Evolutionary conservation across 1,140 invertebrate species (phyloP), one percentile per base, ranked within the genome.

Genomic region (Samia ricini): DNA sequence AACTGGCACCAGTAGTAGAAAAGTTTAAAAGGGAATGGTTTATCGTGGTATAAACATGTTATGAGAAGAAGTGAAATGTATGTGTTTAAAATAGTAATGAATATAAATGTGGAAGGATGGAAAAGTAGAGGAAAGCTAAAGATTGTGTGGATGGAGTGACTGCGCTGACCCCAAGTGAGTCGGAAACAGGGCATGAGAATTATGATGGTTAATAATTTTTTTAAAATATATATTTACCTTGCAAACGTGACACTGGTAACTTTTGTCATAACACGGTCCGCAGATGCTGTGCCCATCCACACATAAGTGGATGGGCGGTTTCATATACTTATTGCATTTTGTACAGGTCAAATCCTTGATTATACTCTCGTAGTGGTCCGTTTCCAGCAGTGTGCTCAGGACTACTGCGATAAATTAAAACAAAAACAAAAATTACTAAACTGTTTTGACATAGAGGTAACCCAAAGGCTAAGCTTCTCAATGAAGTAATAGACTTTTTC

Each of bases 221-320:
- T 29, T 29, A 29, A 29, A 29, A 29, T n/a, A n/a, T n/a, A 48
- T 18, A 61, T 71, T 67, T 70, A 90, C 89, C 76, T 90, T 62
- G 56, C 89, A 91, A 21, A 88, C 69, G 52, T 90, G 86, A 69
- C 90, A 91, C 48, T 85, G 83, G 60, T 77, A 89, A 62, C 79
- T 83, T 64, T 89, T 89, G 36, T 82, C 77, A 56, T 63, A 89
- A 56, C 90, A 91, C 0, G 61, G 56, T 1, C 81, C 84, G 61
- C 90, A 91, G 10, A 86, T 76, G 60, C 90, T 88, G 61, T 91
- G 90, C 1, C 90, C 90, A 52, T 90, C 81, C 24, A 89, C 83
- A 59, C 90, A 91, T 5, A 91, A 69, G 26, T 85, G 76, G 52
- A 91, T 89, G 0, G 90, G 90, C 12, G 90, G 86, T 50, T 85